Conservation (phyloP, 2,113 vertebrate species). For the Alligator sinensis region DNA sequence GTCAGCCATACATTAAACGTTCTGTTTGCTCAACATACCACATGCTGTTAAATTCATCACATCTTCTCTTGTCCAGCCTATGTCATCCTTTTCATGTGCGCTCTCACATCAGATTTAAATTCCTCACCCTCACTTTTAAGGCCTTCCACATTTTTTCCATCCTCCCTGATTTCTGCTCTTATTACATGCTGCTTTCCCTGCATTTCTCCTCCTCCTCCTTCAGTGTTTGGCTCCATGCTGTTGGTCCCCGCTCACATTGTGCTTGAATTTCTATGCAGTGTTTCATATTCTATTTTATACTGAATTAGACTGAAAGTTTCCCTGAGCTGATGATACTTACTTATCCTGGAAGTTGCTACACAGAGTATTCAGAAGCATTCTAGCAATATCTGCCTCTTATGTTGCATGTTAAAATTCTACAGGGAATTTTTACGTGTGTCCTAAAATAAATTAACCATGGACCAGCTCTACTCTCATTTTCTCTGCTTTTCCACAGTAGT, state of each 20-base stretch:
- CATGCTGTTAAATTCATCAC: background rate
- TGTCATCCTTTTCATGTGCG: background rate
- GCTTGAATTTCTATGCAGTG: background rate
- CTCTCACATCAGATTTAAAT: background rate
- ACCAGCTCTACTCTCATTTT: background rate
- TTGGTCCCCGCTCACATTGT: background rate
- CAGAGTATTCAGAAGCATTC: background rate
- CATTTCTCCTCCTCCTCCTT: background rate
- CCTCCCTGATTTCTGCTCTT: background rate
- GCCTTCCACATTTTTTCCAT: background rate
- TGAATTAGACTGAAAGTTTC: rapidly evolving
- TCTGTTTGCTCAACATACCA: background rate
- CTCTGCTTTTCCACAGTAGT: background rate
- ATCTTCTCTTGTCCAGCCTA: background rate
- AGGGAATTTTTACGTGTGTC: background rate
- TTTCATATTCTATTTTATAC: background rate
- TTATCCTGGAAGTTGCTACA: background rate
- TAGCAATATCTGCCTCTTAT: background rate
- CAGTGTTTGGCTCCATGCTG: background rate
- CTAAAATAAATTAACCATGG: background rate
- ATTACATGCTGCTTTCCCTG: background rate
- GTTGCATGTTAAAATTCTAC: conserved; percentile 8
- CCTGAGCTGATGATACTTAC: background rate
- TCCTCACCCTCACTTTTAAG: background rate
- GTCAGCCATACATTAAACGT: background rate